Evolutionary conservation across 2,113 vertebrate species (phyloP).

Genomic region (Siphamia tubifer): DNA sequence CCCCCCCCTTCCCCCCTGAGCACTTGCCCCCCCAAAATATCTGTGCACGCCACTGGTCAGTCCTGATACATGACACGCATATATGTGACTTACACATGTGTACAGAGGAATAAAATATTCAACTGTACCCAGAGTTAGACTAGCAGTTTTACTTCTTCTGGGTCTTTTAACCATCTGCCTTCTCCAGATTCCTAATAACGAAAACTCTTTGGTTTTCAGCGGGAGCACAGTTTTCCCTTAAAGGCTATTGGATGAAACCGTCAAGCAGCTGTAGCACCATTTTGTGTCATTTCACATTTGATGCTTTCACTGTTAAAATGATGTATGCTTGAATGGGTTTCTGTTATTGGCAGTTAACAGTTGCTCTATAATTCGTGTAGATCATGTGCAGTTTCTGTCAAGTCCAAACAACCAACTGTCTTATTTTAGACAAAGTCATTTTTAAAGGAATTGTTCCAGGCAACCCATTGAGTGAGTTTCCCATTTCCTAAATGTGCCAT

Average conservation of each 20-base stretch:
- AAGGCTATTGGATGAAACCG: neutral
- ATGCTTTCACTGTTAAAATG: neutral
- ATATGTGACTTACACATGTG: too few relatives aligned
- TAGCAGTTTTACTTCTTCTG: too few relatives aligned
- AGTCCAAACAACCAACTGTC: neutral
- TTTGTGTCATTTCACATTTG: slow-evolving; percentile 3
- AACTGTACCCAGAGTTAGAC: too few relatives aligned
- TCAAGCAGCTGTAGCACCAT: neutral
- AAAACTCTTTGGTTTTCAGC: too few relatives aligned
- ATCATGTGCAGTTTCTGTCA: slow-evolving; percentile 5
- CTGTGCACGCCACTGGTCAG: too few relatives aligned
- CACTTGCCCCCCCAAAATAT: too few relatives aligned
- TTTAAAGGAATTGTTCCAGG: slow-evolving; percentile 30
- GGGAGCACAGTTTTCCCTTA: slow-evolving; percentile 16
- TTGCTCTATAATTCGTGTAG: neutral
- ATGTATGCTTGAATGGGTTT: neutral
- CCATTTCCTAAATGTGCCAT: slow-evolving; percentile 45
- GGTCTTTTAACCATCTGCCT: too few relatives aligned
- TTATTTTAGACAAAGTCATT: slow-evolving; percentile 12
- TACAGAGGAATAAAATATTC: too few relatives aligned
- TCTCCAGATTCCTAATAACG: too few relatives aligned
- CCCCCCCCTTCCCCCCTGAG: too few relatives aligned
- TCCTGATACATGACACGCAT: too few relatives aligned
- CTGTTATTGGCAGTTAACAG: neutral
- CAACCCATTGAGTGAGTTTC: slow-evolving; percentile 28